Base-by-base conservation (phyloP, 2,888 invertebrate species). In the Keiferia lycopersicella region DNA sequence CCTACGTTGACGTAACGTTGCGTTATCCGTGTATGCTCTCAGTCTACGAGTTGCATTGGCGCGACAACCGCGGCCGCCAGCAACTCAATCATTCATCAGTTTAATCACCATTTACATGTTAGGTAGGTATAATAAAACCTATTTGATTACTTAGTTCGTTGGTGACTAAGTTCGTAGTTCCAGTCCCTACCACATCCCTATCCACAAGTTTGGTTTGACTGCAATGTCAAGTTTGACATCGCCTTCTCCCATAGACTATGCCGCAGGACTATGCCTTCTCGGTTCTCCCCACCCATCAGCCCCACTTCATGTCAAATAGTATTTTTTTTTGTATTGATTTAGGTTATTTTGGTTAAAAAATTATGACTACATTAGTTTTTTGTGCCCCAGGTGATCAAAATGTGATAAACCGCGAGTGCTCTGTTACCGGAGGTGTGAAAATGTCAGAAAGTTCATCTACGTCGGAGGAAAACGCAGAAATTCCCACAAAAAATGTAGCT, bases 1-100 rank as follows among this genome's bases (percentile, higher is more conserved):
- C 20, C 45, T 50, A 51, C 51, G 51, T 51, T 51, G 22, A 61
- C 59, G 63, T 66, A 65, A 58, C 63, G 69, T 70, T 66, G 68
- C 71, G 70, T 72, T 73, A 73, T 72, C 72, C 67, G 53, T 60
- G 59, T 41, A 60, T 59, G 69, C 70, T 71, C 65, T 71, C 67
- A 73, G 73, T 74, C 70, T 72, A 70, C 62, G 66, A 65, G 68
- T 66, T 57, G 64, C 75, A 74, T 72, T 78, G 69, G 63, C 67
- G 71, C 73, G 71, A 70, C 73, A 73, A 67, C 71, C 61, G 61
- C 61, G 61, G 18, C 61, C 16, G 30, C 30, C 2, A 34, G 34
- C 34, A 34, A 30, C 30, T 30, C 30, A 30, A 34, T 34, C 34
- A n/a, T 20, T 50, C 16, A 50, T 18, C 50, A 50, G 7, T 16